Conservation (phyloP, 2,888 invertebrate species). For the Brachypterus glaber region DNA sequence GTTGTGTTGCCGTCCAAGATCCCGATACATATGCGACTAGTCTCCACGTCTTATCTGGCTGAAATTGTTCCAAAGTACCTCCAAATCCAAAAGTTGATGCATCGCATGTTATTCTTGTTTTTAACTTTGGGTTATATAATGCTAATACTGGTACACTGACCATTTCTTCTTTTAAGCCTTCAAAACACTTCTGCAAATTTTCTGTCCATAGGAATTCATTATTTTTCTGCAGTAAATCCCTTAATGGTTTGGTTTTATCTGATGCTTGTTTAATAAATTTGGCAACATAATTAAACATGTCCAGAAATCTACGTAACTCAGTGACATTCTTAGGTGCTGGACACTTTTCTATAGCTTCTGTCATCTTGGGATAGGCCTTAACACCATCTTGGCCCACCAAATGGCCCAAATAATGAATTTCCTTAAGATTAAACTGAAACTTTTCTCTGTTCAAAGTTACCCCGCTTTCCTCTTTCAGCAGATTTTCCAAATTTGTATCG, state of each 20-base stretch:
- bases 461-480: background rate
- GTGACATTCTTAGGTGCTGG: background rate
- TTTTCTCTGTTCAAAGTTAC: background rate
- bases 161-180: background rate
- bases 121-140: constrained; percentile 23
- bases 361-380: background rate
- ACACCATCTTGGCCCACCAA: background rate
- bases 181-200: constrained; percentile 7
- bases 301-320: background rate
- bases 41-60: constrained; percentile 14
- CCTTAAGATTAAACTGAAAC: background rate
- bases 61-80: constrained; percentile 18
- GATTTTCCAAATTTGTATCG: background rate
- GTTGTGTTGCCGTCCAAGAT: constrained; percentile 26
- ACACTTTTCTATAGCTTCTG: background rate
- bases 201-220: background rate
- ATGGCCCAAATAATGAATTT: background rate
- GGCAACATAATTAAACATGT: background rate
- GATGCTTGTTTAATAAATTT: background rate
- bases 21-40: constrained; percentile 30
- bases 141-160: constrained; percentile 23
- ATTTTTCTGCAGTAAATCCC: background rate
- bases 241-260: background rate
- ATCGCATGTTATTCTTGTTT: constrained; percentile 23
- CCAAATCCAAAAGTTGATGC: constrained; percentile 15